Percentiles rank a stretch among this genome's conserved stretches.
phyloP scores from a whole-genome alignment of 2,113 vertebrate species.

The Potamarius usumacintae region DNA sequence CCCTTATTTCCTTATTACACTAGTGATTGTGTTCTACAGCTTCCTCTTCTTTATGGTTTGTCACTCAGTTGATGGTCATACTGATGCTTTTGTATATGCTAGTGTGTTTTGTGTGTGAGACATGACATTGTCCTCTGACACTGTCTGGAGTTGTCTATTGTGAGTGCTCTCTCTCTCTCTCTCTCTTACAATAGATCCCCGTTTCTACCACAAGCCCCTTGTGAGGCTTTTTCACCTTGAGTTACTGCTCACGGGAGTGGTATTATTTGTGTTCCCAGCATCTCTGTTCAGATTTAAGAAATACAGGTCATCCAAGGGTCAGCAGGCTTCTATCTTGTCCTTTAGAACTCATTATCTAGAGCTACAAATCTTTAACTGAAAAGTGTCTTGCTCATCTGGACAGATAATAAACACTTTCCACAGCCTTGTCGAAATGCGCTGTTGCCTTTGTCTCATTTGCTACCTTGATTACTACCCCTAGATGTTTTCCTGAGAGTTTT shows the following conservation, averaged over 20 bases:
- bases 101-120: conserved; percentile 44
- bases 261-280: conserved; percentile 44
- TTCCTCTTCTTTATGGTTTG: conserved; percentile 30
- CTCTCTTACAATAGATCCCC: conserved; percentile 25
- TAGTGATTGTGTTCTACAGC: conserved; percentile 30
- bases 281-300: conserved; percentile 47
- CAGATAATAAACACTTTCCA: conserved; percentile 34
- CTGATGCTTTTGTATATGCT: conserved; percentile 45
- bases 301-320: conserved; percentile 25
- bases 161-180: conserved; percentile 55
- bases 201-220: not conserved
- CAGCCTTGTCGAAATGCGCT: conserved; percentile 41
- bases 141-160: conserved; percentile 34
- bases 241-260: conserved; percentile 50
- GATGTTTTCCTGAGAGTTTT: conserved; percentile 40
- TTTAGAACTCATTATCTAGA: conserved; percentile 31
- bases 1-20: conserved; percentile 15
- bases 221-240: conserved; percentile 41
- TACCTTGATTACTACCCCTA: conserved; percentile 46
- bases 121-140: conserved; percentile 65
- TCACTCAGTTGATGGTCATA: conserved; percentile 30
- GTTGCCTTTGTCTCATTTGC: conserved; percentile 46
- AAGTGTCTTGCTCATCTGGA: conserved; percentile 18
- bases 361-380: not conserved
- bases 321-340: conserved; percentile 38